phyloP scores from a whole-genome alignment of 2,888 invertebrate genomes.

The Epirrhoe tristata region DNA sequence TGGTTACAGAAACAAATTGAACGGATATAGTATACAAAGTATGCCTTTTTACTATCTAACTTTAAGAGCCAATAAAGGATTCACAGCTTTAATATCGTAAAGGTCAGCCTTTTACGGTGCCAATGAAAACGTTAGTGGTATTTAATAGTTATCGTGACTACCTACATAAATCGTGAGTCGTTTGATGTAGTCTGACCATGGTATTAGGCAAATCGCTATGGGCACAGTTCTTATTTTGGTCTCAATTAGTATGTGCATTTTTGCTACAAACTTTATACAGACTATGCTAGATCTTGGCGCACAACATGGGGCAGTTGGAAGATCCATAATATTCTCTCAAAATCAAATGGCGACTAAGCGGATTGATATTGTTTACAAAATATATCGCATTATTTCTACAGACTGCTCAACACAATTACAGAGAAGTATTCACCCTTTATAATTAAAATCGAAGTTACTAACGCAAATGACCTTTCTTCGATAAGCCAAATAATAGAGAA shows the following conservation, averaged over 20 bases:
- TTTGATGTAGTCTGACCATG: slow-evolving; percentile 17
- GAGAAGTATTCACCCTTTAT: not conserved
- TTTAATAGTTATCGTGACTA: slow-evolving; percentile 37
- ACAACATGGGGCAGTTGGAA: slow-evolving; percentile 11
- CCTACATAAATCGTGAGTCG: slow-evolving; percentile 32
- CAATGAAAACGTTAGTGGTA: slow-evolving; percentile 39
- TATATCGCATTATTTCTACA: not conserved
- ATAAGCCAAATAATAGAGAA: slow-evolving; percentile 26
- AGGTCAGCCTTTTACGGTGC: slow-evolving; percentile 38
- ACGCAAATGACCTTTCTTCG: slow-evolving; percentile 20
- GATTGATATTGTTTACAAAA: slow-evolving; percentile 4
- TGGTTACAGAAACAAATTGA: not conserved
- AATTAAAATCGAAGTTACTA: slow-evolving; percentile 1
- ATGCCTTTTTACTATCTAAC: slow-evolving; percentile 22
- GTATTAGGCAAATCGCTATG: slow-evolving; percentile 13
- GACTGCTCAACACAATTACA: not conserved
- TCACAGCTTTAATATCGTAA: slow-evolving; percentile 38
- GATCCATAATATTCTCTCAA: not conserved
- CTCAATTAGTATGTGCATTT: not conserved
- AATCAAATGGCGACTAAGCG: not conserved
- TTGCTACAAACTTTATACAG: not conserved
- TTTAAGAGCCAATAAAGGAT: slow-evolving; percentile 40
- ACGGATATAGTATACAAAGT: slow-evolving; percentile 13
- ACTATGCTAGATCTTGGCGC: slow-evolving; percentile 7
- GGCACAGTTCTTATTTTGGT: not conserved